Evolutionary conservation across 1,140 invertebrate genomes (phyloP).

Genomic region (Periplaneta americana): DNA sequence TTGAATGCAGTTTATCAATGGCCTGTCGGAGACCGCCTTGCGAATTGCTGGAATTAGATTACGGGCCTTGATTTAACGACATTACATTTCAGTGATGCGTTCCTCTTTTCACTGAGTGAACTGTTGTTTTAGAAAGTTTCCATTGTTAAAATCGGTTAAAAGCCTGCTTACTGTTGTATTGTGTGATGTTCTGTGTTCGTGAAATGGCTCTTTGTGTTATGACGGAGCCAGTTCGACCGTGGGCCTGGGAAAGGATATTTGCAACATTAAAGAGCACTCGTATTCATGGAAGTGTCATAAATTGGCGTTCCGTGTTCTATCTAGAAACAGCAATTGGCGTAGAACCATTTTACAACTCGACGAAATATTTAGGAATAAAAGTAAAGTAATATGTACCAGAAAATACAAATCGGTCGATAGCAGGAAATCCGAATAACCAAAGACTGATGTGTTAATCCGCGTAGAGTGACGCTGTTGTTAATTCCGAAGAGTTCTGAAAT

Average conservation of each 20-base stretch:
- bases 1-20: not conserved
- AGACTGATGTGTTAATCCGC: no score
- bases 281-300: no score
- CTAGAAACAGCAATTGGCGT: no score
- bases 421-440: no score
- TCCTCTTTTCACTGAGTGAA: not conserved
- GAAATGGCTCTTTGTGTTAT: not conserved
- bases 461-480: no score
- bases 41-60: not conserved
- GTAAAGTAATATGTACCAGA: no score
- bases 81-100: not conserved
- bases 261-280: no score
- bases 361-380: no score
- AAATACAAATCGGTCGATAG: no score
- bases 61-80: not conserved
- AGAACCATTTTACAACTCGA: no score
- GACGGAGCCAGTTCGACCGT: not conserved
- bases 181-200: not conserved
- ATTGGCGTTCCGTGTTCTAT: no score
- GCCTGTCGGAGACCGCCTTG: not conserved
- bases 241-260: not conserved
- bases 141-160: not conserved
- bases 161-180: not conserved
- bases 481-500: no score
- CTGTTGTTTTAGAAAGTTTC: not conserved